Conservation (phyloP, 2,113 vertebrate species). For the Percopsis transmontana region DNA sequence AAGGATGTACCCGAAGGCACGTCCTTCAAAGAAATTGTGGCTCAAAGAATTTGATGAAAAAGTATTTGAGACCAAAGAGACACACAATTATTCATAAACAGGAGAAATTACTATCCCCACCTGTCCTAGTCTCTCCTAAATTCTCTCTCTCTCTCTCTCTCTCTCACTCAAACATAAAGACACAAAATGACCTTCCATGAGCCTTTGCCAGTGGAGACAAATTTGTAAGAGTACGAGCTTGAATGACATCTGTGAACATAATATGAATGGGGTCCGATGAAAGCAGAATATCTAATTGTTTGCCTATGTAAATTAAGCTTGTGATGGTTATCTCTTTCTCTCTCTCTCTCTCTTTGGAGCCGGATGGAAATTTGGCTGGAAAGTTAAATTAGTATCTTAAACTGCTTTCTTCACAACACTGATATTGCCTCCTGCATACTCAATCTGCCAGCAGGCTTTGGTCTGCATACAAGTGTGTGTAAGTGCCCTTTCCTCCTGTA, state of each 20-base stretch:
- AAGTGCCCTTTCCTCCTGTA: not conserved
- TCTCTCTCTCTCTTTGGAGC: not conserved
- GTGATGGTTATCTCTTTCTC: not conserved
- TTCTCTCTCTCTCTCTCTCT: not conserved
- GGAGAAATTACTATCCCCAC: conserved; percentile 45
- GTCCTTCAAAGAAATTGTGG: conserved; percentile 67
- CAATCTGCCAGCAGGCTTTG: not conserved
- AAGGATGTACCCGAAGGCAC: conserved; percentile 63
- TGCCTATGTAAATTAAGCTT: not conserved
- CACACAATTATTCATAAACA: conserved; percentile 48
- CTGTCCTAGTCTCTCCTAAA: conserved; percentile 18
- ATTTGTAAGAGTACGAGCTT: conserved; percentile 21
- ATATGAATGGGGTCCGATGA: conserved; percentile 13
- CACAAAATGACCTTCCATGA: conserved; percentile 20
- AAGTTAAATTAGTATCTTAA: not conserved
- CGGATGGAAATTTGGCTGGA: not conserved
- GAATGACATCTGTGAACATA: conserved; percentile 20
- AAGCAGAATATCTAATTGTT: conserved; percentile 6
- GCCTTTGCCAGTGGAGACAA: conserved; percentile 20
- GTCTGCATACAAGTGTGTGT: not conserved
- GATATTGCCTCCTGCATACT: not conserved
- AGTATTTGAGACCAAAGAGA: conserved; percentile 41
- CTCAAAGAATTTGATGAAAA: conserved; percentile 63
- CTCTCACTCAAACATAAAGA: not conserved
- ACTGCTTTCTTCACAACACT: not conserved